phyloP scores from a whole-genome alignment of 2,888 invertebrate genomes.

The Helleia helle region DNA sequence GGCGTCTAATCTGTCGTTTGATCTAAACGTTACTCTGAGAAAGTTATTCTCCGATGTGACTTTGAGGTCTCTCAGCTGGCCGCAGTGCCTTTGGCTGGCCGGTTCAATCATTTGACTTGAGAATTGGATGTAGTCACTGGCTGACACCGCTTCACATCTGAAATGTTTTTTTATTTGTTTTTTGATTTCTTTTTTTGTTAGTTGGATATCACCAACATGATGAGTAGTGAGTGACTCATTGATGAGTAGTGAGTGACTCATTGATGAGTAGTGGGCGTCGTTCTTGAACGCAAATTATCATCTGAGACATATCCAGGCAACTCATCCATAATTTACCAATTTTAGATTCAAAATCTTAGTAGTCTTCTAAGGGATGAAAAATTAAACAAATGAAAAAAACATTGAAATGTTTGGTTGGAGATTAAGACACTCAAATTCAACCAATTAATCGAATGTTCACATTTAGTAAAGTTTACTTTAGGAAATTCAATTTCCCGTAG shows the following conservation, averaged over 20 bases:
- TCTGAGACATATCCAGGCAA: conserved; percentile 8
- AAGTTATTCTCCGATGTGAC: conserved; percentile 91
- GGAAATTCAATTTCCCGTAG: no score
- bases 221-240: no score
- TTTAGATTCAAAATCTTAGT: no score
- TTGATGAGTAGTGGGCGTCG: no score
- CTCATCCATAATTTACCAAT: no score
- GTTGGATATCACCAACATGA: no score
- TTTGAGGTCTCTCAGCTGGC: conserved; percentile 83
- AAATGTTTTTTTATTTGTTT: conserved; percentile 24
- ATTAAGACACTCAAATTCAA: conserved; percentile 13
- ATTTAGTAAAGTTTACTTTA: no score
- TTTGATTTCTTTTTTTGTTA: not conserved
- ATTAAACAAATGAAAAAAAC: conserved; percentile 14
- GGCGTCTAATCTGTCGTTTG: conserved; percentile 94
- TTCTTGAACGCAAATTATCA: no score
- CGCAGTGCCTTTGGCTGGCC: conserved; percentile 89
- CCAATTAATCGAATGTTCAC: conserved; percentile 10
- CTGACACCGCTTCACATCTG: conserved; percentile 92
- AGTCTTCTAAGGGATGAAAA: no score
- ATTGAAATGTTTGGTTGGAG: conserved; percentile 13
- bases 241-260: no score
- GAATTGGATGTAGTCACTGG: conserved; percentile 96
- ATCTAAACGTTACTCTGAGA: conserved; percentile 93
- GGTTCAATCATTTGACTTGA: conserved; percentile 92